A percentile compares a stretch with the other conserved stretches of the same genome.
Conservation (phyloP, 2,888 invertebrate genomes). For the Leucophora obtusa region DNA sequence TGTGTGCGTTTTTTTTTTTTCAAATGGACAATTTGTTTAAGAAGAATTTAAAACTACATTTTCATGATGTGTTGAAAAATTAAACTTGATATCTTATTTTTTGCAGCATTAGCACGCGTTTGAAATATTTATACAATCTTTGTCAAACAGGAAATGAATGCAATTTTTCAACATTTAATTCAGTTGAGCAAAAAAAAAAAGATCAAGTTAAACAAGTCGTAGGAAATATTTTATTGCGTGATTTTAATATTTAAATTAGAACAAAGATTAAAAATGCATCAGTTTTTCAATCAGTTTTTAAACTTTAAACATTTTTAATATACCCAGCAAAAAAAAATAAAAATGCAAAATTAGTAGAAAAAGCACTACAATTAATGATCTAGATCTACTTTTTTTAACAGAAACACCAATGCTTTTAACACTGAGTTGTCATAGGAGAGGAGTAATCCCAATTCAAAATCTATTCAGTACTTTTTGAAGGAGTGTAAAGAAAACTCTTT, state of each 20-base stretch:
- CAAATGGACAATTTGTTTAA: conserved; percentile 61
- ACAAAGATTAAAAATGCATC: too few species aligned
- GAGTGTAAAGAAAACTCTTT: too few species aligned
- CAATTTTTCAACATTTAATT: conserved; percentile 58
- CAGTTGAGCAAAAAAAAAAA: conserved; percentile 53
- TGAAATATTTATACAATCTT: conserved; percentile 4
- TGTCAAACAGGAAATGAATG: conserved; percentile 54
- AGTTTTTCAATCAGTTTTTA: too few species aligned
- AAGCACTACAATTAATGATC: too few species aligned
- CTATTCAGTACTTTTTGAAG: too few species aligned
- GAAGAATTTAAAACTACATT: conserved; percentile 53
- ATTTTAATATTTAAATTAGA: background rate
- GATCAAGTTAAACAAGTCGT: conserved; percentile 57
- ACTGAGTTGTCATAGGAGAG: too few species aligned
- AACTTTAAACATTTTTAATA: too few species aligned
- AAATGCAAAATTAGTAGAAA: too few species aligned
- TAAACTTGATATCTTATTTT: conserved; percentile 60
- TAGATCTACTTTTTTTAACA: too few species aligned
- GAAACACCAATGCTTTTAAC: too few species aligned
- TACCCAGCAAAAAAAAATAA: too few species aligned
- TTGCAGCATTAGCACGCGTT: conserved; percentile 57
- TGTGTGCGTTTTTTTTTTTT: background rate
- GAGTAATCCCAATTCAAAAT: too few species aligned
- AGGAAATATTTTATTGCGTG: background rate
- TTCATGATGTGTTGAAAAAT: conserved; percentile 26